phyloP scores from a whole-genome alignment of 2,888 invertebrate species.

The Cotesia congregata region DNA sequence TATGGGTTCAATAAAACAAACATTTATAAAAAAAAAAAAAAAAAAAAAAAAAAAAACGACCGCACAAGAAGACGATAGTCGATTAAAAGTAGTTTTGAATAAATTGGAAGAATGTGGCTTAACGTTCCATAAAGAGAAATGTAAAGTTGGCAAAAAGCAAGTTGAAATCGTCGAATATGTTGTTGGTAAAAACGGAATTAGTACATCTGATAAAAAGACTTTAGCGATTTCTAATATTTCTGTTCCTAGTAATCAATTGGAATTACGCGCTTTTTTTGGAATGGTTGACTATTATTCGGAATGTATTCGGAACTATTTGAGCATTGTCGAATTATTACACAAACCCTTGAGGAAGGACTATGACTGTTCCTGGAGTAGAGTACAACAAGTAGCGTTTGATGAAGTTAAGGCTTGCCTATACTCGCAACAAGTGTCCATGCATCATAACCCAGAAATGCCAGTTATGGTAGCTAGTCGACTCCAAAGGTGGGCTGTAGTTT shows the following conservation, averaged over 20 bases:
- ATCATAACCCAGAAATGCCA: slow-evolving; percentile 33
- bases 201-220: slow-evolving; percentile 20
- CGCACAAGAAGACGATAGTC: slow-evolving; percentile 9
- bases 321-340: background rate
- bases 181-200: slow-evolving; percentile 32
- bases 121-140: slow-evolving; percentile 54
- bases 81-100: slow-evolving; percentile 17
- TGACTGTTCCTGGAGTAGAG: background rate
- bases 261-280: slow-evolving; percentile 36
- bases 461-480: slow-evolving; percentile 34
- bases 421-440: slow-evolving; percentile 24
- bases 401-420: background rate
- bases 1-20: too few species aligned
- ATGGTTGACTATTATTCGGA: slow-evolving; percentile 36
- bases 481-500: slow-evolving; percentile 37
- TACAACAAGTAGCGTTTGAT: background rate
- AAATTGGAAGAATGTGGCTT: slow-evolving; percentile 26
- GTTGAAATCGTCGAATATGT: slow-evolving; percentile 43
- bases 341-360: background rate
- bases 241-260: slow-evolving; percentile 20
- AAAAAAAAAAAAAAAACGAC: too few species aligned
- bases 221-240: slow-evolving; percentile 33
- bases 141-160: slow-evolving; percentile 42
- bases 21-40: too few species aligned
- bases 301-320: slow-evolving; percentile 23